Percentiles rank a stretch among this genome's conserved stretches.
Conservation (phyloP, 1,140 invertebrate genomes). For the Conus betulinus region DNA sequence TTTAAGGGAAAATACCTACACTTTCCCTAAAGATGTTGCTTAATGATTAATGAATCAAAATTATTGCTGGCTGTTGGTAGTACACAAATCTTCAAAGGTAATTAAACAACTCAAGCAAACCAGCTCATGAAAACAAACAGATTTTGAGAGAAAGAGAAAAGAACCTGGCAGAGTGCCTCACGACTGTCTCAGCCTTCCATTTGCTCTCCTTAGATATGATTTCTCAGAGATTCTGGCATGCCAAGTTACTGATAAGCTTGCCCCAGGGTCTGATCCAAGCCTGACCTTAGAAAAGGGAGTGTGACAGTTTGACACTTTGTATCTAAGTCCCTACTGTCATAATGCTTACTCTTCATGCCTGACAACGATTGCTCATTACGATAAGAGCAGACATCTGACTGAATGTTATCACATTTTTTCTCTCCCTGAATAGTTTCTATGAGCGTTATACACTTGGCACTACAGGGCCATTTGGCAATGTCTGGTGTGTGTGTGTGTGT, state of each 20-base stretch:
- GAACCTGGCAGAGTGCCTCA: too few species aligned
- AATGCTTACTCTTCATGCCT: not conserved
- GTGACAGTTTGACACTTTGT: not conserved
- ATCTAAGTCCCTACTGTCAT: not conserved
- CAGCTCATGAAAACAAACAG: too few species aligned
- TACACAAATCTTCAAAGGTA: too few species aligned
- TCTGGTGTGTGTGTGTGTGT: not conserved
- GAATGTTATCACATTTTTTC: slow-evolving; percentile 6
- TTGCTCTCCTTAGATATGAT: too few species aligned
- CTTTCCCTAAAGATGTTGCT: too few species aligned
- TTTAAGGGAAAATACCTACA: too few species aligned
- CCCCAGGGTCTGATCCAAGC: not conserved
- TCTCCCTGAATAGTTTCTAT: not conserved
- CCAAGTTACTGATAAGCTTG: not conserved
- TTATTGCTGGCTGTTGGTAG: too few species aligned
- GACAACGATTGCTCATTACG: not conserved
- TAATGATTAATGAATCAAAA: too few species aligned
- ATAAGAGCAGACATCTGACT: not conserved
- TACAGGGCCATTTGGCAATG: too few species aligned
- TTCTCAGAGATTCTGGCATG: not conserved
- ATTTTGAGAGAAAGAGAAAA: too few species aligned
- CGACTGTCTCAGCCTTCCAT: too few species aligned
- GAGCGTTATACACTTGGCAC: not conserved
- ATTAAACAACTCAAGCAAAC: too few species aligned
- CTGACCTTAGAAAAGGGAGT: not conserved